phyloP scores from a whole-genome alignment of 1,140 invertebrate genomes.

The Augochlora pura region DNA sequence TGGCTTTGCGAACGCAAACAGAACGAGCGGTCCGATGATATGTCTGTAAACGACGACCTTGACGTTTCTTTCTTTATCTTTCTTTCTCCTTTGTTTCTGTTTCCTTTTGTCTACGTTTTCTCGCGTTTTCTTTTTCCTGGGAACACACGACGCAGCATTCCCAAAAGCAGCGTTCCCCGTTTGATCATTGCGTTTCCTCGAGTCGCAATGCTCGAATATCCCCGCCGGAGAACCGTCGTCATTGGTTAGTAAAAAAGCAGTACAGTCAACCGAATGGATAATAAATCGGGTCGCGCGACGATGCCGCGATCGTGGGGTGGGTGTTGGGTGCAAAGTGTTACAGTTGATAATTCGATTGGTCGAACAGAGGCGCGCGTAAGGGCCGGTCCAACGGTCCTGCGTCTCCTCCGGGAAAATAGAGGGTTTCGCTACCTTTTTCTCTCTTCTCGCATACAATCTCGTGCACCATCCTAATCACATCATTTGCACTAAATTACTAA shows the following conservation, averaged over 20 bases:
- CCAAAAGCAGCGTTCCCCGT: not conserved
- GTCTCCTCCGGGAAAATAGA: conserved; percentile 13
- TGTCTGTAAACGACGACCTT: conserved; percentile 55
- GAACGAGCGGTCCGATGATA: conserved; percentile 67
- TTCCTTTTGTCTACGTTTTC: no score
- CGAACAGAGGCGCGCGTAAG: not conserved
- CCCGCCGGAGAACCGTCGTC: conserved; percentile 18
- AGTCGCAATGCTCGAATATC: not conserved
- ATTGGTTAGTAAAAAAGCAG: not conserved
- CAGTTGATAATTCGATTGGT: conserved; percentile 11
- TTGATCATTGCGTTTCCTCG: conserved; percentile 37
- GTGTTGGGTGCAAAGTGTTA: conserved; percentile 1
- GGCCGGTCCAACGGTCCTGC: conserved; percentile 26
- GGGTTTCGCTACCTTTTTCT: conserved; percentile 47
- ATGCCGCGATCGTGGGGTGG: conserved; percentile 11
- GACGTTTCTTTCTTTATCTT: not conserved
- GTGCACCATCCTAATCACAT: conserved; percentile 74
- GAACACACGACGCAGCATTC: not conserved
- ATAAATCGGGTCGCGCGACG: conserved; percentile 11
- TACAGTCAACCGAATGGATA: not conserved
- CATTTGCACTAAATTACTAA: conserved; percentile 77
- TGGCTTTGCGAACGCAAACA: conserved; percentile 34
- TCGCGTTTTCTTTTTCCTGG: no score
- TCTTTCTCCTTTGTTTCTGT: no score
- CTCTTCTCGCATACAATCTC: conserved; percentile 51